Evolutionary conservation across 1,140 invertebrate genomes (phyloP).

Genomic region (Oscheius sp.): DNA sequence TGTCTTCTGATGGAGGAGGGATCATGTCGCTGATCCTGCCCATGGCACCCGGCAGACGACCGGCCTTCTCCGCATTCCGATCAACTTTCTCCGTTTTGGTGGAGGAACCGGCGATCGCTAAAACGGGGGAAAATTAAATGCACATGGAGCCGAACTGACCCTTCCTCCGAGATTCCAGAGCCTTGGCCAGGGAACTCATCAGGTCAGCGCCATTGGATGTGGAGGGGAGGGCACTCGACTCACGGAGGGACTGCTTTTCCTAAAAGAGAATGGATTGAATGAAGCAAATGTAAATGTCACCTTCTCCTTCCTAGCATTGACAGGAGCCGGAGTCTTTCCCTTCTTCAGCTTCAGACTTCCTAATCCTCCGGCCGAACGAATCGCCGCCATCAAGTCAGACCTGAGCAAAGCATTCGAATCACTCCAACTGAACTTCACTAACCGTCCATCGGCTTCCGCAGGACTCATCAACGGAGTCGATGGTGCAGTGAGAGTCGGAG

Average conservation of each 20-base stretch:
- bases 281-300: neutral
- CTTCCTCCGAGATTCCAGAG: constrained; percentile 32
- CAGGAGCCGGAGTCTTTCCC: neutral
- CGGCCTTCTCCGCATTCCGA: neutral
- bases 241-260: neutral
- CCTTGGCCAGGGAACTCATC: constrained; percentile 26
- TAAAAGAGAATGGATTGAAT: neutral
- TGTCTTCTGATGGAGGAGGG: constrained; percentile 8
- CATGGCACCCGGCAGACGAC: neutral
- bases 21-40: constrained; percentile 9
- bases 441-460: neutral
- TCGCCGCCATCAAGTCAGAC: constrained; percentile 28
- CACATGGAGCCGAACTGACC: constrained; percentile 2
- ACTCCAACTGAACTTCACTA: constrained; percentile 6
- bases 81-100: neutral
- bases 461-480: neutral
- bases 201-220: constrained; percentile 18
- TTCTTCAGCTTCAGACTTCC: constrained; percentile 19
- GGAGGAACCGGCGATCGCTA: neutral
- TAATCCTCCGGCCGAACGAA: constrained; percentile 24
- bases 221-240: neutral
- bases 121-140: neutral
- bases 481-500: neutral
- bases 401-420: neutral
- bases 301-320: neutral